Percentiles rank a stretch among this genome's conserved stretches.
These are phyloP conservation scores for Montipora capitata DNA, from an alignment of 92 coral and sea anemone species.

Conservation along the genomic window DNA sequence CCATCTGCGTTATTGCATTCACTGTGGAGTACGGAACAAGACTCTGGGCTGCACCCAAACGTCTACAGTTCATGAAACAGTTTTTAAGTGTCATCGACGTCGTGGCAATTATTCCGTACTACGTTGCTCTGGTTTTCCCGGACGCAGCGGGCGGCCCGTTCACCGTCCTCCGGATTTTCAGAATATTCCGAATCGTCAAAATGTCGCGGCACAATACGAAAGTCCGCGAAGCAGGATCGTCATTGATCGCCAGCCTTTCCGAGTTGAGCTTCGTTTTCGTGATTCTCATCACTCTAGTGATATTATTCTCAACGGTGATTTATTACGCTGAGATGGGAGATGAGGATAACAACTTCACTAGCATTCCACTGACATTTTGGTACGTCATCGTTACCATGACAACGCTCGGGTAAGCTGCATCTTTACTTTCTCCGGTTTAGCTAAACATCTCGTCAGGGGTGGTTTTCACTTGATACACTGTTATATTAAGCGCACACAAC, in stretches of 20 bases:
- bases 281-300: slow-evolving; percentile 82
- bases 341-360: slow-evolving; percentile 74
- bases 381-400: slow-evolving; percentile 99
- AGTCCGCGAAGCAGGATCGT: slow-evolving; percentile 90
- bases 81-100: slow-evolving; percentile 93
- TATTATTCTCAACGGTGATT: slow-evolving; percentile 92
- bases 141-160: slow-evolving; percentile 89
- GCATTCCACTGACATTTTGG: slow-evolving; percentile 97
- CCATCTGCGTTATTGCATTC: slow-evolving; percentile 89
- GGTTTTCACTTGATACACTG: too few relatives aligned
- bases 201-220: slow-evolving; percentile 95
- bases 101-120: slow-evolving; percentile 94
- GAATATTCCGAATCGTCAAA: slow-evolving; percentile 96
- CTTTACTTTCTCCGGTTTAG: not conserved
- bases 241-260: slow-evolving; percentile 90
- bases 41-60: slow-evolving; percentile 89
- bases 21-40: slow-evolving; percentile 85
- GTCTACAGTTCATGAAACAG: slow-evolving; percentile 90
- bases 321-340: slow-evolving; percentile 90
- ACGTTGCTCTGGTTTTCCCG: slow-evolving; percentile 83
- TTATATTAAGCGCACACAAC: too few relatives aligned
- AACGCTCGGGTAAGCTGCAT: slow-evolving; percentile 93
- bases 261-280: slow-evolving; percentile 93
- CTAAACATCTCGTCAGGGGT: too few relatives aligned
- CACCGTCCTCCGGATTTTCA: slow-evolving; percentile 90